phyloP scores from a whole-genome alignment of 2,113 vertebrate species.

The Clupea harengus region DNA sequence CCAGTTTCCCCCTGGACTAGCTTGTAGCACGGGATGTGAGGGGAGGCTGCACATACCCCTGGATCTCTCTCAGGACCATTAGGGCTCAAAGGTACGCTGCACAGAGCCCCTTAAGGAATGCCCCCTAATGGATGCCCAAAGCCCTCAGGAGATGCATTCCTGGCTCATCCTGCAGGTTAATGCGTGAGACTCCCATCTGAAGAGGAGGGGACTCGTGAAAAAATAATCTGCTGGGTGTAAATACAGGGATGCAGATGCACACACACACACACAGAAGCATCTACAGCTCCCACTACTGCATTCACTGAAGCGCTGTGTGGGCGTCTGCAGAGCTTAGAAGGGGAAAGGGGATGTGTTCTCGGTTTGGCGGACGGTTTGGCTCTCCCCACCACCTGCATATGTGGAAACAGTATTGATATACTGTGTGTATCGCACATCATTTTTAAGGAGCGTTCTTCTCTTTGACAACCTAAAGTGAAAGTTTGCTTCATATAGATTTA shows the following conservation, averaged over 20 bases:
- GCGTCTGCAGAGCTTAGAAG: background rate
- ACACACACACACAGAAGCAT: constrained; percentile 8
- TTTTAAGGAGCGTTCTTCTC: background rate
- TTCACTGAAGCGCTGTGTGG: background rate
- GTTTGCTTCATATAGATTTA: background rate
- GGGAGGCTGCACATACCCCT: background rate
- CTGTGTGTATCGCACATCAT: background rate
- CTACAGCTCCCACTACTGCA: background rate
- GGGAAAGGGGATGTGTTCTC: background rate
- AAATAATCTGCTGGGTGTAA: background rate
- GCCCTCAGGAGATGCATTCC: background rate
- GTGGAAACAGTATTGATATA: too few relatives aligned
- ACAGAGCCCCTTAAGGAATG: background rate
- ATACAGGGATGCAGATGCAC: constrained; percentile 15
- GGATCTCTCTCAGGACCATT: background rate
- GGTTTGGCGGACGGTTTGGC: background rate
- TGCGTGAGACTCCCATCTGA: background rate
- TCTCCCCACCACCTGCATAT: background rate
- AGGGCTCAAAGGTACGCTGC: background rate
- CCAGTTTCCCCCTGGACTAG: constrained; percentile 17
- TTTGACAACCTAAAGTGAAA: background rate
- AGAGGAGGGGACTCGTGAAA: background rate
- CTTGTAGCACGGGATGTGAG: background rate
- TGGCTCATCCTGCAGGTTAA: background rate
- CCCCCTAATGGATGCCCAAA: background rate